Evolutionary conservation across 1,140 invertebrate species (phyloP).

Genomic region (Apis dorsata): DNA sequence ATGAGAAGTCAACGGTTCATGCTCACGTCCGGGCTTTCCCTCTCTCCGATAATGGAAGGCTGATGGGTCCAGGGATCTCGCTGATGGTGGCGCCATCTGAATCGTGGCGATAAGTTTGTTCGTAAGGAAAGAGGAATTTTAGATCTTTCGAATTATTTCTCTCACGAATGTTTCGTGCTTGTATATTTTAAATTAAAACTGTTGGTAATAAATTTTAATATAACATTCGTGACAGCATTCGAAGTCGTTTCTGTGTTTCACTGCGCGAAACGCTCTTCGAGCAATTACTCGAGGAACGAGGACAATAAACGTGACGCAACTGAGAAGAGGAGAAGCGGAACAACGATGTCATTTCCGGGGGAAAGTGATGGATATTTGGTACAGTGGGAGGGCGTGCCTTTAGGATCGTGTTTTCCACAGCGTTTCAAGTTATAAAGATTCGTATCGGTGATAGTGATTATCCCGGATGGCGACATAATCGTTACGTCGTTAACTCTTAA

Average conservation of each 20-base stretch:
- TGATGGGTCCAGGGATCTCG: neutral
- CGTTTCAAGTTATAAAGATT: conserved; percentile 75
- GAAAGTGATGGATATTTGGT: neutral
- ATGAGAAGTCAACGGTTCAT: conserved; percentile 54
- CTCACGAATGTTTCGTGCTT: too few relatives aligned
- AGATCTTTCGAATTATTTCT: neutral
- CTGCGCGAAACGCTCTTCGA: too few relatives aligned
- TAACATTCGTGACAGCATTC: too few relatives aligned
- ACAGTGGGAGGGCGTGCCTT: neutral
- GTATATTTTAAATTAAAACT: too few relatives aligned
- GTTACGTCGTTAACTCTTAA: conserved; percentile 77
- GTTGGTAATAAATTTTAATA: too few relatives aligned
- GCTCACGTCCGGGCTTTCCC: conserved; percentile 18
- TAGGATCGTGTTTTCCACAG: conserved; percentile 44
- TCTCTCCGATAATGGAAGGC: neutral
- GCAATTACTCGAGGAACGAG: neutral
- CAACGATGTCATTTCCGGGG: neutral
- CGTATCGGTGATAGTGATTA: conserved; percentile 76
- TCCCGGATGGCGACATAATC: conserved; percentile 76
- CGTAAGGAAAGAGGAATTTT: neutral
- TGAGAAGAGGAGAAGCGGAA: too few relatives aligned
- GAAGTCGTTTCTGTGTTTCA: too few relatives aligned
- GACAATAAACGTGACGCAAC: neutral
- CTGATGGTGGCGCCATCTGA: neutral
- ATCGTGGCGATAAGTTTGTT: conserved; percentile 3